phyloP scores from a whole-genome alignment of 2,888 invertebrate genomes.

The Trichacis sp. region DNA sequence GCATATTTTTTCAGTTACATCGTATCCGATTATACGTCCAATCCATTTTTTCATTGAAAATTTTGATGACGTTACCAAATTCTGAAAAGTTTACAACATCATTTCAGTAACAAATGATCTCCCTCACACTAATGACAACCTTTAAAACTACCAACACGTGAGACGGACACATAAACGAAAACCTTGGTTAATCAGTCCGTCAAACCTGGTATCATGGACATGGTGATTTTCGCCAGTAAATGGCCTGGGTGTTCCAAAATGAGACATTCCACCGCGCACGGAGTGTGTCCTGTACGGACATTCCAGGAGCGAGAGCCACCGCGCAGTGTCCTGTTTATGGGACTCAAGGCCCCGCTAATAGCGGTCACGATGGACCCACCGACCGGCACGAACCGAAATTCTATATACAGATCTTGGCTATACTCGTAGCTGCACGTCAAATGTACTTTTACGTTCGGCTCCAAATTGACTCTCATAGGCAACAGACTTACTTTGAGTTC shows the following conservation, averaged over 20 bases:
- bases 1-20: too few relatives aligned
- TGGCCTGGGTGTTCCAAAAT: slow-evolving; percentile 50
- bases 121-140: too few relatives aligned
- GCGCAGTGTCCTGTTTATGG: slow-evolving; percentile 36
- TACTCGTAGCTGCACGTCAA: slow-evolving; percentile 72
- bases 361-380: slow-evolving; percentile 50
- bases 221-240: slow-evolving; percentile 55
- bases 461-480: slow-evolving; percentile 68
- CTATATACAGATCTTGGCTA: slow-evolving; percentile 63
- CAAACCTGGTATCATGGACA: slow-evolving; percentile 61
- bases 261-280: slow-evolving; percentile 56
- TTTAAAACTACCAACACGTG: too few relatives aligned
- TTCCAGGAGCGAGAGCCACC: slow-evolving; percentile 57
- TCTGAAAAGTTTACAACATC: too few relatives aligned
- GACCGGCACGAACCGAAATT: slow-evolving; percentile 61
- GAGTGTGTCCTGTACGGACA: slow-evolving; percentile 57
- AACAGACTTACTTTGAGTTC: slow-evolving; percentile 70
- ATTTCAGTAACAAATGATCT: too few relatives aligned
- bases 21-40: too few relatives aligned
- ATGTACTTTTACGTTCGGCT: slow-evolving; percentile 64
- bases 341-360: slow-evolving; percentile 31
- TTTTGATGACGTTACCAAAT: too few relatives aligned
- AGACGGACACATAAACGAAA: slow-evolving; percentile 51
- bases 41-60: too few relatives aligned
- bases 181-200: slow-evolving; percentile 30